These are phyloP conservation scores for Sebastes elongatus DNA, from an alignment of 2,797 vertebrate species.

Conservation along the genomic window DNA sequence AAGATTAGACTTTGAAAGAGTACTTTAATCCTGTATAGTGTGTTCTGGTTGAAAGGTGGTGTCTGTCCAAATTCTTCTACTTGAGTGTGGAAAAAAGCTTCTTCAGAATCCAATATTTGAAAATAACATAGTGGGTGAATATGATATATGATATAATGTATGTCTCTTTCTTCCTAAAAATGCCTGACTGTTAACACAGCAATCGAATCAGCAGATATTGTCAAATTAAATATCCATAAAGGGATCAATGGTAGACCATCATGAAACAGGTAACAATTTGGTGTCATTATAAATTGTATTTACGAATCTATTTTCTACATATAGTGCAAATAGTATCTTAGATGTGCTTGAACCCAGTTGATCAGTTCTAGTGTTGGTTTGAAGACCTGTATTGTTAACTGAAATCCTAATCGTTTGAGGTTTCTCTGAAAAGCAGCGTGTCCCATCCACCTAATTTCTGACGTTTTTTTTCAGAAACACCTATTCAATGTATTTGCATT, in stretches of 20 bases:
- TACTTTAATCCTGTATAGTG: constrained; percentile 35
- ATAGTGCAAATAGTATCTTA: background rate
- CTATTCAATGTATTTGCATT: background rate
- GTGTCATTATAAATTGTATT: background rate
- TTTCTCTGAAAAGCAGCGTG: background rate
- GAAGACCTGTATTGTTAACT: background rate
- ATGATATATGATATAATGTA: background rate
- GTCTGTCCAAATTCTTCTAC: background rate
- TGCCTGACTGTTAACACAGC: background rate
- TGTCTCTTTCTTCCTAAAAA: background rate
- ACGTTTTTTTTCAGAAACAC: background rate
- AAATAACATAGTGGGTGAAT: background rate
- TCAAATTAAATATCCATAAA: background rate
- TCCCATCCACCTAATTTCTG: background rate
- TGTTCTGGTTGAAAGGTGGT: background rate
- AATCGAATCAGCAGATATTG: background rate
- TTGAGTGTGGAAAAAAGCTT: background rate
- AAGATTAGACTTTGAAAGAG: constrained; percentile 53
- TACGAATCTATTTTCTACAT: background rate
- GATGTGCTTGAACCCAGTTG: background rate
- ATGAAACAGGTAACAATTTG: background rate
- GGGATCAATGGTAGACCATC: background rate
- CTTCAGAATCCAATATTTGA: background rate
- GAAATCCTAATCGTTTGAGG: background rate
- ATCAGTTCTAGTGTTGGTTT: background rate